Conservation (phyloP, 2,888 invertebrate genomes). For the Andrena bucephala region DNA sequence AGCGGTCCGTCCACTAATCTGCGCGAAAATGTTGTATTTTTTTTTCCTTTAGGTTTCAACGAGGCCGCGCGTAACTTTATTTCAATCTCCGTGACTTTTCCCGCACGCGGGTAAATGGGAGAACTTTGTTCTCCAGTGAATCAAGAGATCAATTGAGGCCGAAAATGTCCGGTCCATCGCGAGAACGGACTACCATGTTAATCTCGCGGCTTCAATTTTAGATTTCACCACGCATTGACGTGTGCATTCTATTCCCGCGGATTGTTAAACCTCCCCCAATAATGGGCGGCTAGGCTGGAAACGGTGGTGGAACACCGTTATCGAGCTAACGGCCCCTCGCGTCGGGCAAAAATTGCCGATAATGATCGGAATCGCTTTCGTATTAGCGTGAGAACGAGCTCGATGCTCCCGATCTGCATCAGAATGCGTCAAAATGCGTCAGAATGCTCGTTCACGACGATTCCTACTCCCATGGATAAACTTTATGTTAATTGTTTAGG, state of each 20-base stretch:
- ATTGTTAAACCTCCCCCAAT: slow-evolving; percentile 37
- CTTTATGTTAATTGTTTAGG: background rate
- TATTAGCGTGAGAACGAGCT: slow-evolving; percentile 23
- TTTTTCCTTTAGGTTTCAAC: background rate
- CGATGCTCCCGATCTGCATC: background rate
- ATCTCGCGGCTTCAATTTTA: slow-evolving; percentile 42
- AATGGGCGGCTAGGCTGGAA: slow-evolving; percentile 19
- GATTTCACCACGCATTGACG: slow-evolving; percentile 31
- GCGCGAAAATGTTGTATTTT: background rate
- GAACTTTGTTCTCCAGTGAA: slow-evolving; percentile 16
- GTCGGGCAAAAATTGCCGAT: slow-evolving; percentile 41
- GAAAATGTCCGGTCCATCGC: background rate
- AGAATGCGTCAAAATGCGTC: background rate
- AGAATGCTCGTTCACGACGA: too few species aligned
- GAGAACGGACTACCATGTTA: slow-evolving; percentile 14
- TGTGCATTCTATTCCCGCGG: slow-evolving; percentile 17
- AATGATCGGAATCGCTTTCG: slow-evolving; percentile 50
- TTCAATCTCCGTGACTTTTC: background rate
- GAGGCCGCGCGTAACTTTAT: slow-evolving; percentile 1
- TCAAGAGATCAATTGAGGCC: slow-evolving; percentile 20
- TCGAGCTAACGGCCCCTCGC: slow-evolving; percentile 27
- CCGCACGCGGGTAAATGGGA: background rate
- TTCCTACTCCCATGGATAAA: too few species aligned
- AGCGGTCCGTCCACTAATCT: background rate
- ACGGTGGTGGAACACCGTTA: slow-evolving; percentile 4